Conservation (phyloP, 2,113 vertebrate species). For the Menidia beryllina region DNA sequence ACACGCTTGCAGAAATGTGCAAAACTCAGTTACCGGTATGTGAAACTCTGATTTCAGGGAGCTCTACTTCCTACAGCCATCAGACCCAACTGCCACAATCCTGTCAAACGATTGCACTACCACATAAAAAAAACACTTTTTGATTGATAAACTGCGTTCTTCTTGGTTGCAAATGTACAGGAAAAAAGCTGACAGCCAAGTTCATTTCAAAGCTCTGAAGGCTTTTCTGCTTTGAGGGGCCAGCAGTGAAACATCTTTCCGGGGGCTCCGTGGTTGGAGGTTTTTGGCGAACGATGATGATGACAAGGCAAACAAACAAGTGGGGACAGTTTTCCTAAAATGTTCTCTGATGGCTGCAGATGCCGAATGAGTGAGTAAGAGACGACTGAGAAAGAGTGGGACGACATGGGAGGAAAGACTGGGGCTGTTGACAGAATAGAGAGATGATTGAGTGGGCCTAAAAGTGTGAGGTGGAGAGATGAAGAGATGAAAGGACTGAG, state of each 20-base stretch:
- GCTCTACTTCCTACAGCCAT: conserved; percentile 23
- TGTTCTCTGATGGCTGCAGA: conserved; percentile 25
- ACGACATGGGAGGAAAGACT: conserved; percentile 16
- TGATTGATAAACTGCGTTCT: conserved; percentile 44
- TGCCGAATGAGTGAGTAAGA: not conserved
- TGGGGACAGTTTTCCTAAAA: conserved; percentile 47
- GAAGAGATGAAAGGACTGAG: conserved; percentile 11
- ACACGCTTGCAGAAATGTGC: not conserved
- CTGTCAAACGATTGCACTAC: conserved; percentile 30
- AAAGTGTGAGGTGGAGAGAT: conserved; percentile 29
- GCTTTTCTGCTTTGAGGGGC: conserved; percentile 28
- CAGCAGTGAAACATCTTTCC: conserved; percentile 43
- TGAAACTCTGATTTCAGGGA: conserved; percentile 35
- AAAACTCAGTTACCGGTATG: too few species aligned
- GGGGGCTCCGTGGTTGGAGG: conserved; percentile 21
- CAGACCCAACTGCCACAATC: conserved; percentile 45
- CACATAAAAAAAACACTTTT: conserved; percentile 39
- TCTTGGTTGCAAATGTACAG: conserved; percentile 40
- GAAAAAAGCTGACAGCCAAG: conserved; percentile 40
- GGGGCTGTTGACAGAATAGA: conserved; percentile 25
- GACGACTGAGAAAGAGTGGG: not conserved
- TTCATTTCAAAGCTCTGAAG: conserved; percentile 22
- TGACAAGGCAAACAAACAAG: conserved; percentile 54
- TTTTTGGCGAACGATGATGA: conserved; percentile 37
- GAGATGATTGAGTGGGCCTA: conserved; percentile 3